phyloP scores from a whole-genome alignment of 2,113 vertebrate genomes.

The Circaetus cinerascens region DNA sequence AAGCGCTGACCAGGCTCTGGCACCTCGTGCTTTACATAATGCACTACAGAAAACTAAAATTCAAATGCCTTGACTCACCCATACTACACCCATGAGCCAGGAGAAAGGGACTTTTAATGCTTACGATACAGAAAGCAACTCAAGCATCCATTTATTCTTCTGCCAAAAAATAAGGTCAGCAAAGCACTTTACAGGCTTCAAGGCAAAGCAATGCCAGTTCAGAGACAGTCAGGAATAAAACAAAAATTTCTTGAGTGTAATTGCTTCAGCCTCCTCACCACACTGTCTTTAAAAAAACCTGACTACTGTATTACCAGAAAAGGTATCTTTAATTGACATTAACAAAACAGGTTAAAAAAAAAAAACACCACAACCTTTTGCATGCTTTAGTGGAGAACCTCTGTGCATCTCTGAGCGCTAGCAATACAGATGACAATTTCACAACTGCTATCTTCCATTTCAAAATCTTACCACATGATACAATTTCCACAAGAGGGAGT shows the following conservation, averaged over 20 bases:
- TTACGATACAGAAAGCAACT: fast-evolving
- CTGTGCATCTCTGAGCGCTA: background rate
- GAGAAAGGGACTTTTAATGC: background rate
- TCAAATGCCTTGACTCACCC: background rate
- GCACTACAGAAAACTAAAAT: background rate
- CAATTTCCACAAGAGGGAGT: conserved; percentile 5
- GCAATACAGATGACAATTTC: background rate
- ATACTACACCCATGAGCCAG: background rate
- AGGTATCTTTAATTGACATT: background rate
- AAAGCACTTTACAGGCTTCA: background rate
- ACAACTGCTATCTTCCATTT: background rate
- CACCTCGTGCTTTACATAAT: background rate
- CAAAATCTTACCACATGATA: background rate
- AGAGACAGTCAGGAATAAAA: background rate
- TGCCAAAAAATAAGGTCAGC: background rate
- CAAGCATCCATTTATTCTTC: background rate
- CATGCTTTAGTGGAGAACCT: background rate
- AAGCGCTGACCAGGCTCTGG: background rate
- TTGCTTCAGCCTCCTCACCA: background rate
- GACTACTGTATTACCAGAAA: background rate
- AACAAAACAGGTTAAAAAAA: background rate
- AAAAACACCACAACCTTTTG: background rate
- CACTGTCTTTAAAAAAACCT: background rate
- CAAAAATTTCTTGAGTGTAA: too few species aligned
- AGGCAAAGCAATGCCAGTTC: background rate